These are phyloP conservation scores for Caenorhabditis uteleia DNA, from an alignment of 2,888 invertebrate genomes.

Conservation along the genomic window DNA sequence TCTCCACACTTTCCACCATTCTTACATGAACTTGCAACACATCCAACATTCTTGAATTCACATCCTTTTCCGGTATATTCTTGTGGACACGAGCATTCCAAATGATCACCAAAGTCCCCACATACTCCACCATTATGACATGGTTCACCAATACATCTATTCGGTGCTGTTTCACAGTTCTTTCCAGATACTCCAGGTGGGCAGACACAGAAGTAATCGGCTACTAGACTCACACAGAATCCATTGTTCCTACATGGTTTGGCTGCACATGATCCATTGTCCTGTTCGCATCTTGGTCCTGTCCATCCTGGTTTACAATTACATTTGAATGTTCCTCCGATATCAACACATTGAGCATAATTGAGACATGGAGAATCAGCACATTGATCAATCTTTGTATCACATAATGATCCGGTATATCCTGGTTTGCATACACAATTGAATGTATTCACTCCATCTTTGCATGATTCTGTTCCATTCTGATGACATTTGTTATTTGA, in stretches of 20 bases:
- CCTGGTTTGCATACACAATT: conserved; percentile 89
- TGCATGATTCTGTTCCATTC: conserved; percentile 75
- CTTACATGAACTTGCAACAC: conserved; percentile 53
- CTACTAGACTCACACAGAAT: conserved; percentile 85
- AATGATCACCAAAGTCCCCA: conserved; percentile 90
- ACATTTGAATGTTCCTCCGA: conserved; percentile 84
- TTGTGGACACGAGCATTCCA: conserved; percentile 87
- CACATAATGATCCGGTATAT: conserved; percentile 84
- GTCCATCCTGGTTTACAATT: conserved; percentile 77
- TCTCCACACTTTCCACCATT: conserved; percentile 67
- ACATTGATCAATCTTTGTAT: conserved; percentile 72
- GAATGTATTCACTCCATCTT: conserved; percentile 77
- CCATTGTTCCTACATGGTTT: conserved; percentile 93
- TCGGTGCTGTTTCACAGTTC: conserved; percentile 93
- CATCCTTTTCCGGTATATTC: conserved; percentile 50
- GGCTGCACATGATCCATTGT: conserved; percentile 85
- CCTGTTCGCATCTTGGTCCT: conserved; percentile 78
- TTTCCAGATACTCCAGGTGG: conserved; percentile 85
- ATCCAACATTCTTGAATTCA: conserved; percentile 54
- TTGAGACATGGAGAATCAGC: conserved; percentile 87
- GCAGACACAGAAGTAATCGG: conserved; percentile 84
- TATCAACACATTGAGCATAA: conserved; percentile 70
- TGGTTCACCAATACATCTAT: conserved; percentile 88
- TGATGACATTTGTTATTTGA: conserved; percentile 68
- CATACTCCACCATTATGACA: conserved; percentile 96